phyloP scores from a whole-genome alignment of 2,797 vertebrate genomes.

The Danio kyathit region DNA sequence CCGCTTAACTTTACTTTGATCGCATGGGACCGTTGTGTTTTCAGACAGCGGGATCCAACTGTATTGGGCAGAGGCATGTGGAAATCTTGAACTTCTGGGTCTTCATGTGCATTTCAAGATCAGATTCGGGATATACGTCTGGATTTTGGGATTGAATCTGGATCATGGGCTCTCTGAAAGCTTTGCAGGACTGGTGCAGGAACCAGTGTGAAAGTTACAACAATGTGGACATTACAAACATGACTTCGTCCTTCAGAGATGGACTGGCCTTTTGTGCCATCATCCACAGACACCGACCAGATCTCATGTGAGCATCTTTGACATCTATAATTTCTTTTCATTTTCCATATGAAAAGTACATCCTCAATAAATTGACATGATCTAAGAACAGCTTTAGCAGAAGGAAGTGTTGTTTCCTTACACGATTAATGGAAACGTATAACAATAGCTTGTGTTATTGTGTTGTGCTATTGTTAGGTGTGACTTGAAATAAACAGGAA shows the following conservation, averaged over 20 bases:
- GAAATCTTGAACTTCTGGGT: not conserved
- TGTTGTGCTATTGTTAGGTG: conserved; percentile 29
- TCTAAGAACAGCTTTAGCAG: not conserved
- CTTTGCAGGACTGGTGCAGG: conserved; percentile 94
- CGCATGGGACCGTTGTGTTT: not conserved
- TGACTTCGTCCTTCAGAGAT: conserved; percentile 93
- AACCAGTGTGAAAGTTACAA: conserved; percentile 87
- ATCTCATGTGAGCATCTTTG: conserved; percentile 89
- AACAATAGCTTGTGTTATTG: not conserved
- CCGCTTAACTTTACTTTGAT: not conserved
- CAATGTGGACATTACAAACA: conserved; percentile 89
- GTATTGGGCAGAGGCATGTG: not conserved
- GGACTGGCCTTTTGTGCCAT: conserved; percentile 97
- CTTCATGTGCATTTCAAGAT: not conserved
- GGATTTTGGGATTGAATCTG: conserved; percentile 13
- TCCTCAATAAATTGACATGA: not conserved
- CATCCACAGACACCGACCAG: conserved; percentile 92
- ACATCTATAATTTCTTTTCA: not conserved
- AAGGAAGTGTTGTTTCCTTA: not conserved
- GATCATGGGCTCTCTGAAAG: conserved; percentile 90
- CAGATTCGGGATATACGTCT: not conserved
- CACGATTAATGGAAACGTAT: not conserved
- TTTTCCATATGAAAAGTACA: not conserved
- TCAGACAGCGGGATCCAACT: conserved; percentile 6
- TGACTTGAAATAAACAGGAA: conserved; percentile 42